These are phyloP conservation scores for Elanoides forficatus DNA, from an alignment of 2,113 vertebrate species.

Conservation along the genomic window DNA sequence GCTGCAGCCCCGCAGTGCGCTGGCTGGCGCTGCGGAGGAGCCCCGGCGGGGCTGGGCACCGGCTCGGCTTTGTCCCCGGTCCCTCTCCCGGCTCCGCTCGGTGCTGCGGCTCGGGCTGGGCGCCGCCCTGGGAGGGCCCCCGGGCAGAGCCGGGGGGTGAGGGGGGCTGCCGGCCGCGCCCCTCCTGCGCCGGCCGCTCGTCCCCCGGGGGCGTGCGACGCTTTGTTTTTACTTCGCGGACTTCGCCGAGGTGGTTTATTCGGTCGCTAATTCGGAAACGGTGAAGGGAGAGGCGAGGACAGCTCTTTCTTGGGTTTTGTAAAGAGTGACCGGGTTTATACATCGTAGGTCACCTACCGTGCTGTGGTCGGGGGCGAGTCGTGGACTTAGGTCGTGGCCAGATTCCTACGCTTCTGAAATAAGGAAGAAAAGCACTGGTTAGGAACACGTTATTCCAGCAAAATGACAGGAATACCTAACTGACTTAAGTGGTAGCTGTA, in stretches of 20 bases:
- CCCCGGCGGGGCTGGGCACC: background rate
- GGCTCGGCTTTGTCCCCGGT: background rate
- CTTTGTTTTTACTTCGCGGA: background rate
- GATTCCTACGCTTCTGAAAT: background rate
- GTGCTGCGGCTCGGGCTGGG: background rate
- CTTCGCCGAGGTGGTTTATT: accelerated
- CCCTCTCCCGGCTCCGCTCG: background rate
- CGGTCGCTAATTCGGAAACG: background rate
- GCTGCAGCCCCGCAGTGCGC: background rate
- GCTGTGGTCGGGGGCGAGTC: background rate
- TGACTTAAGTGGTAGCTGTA: background rate
- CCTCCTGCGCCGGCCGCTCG: accelerated
- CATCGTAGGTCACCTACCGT: background rate
- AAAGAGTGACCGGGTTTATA: background rate
- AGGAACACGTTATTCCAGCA: background rate
- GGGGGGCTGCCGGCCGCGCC: background rate
- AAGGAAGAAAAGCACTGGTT: background rate
- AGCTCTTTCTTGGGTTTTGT: background rate
- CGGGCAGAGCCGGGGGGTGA: background rate
- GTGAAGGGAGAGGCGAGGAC: background rate
- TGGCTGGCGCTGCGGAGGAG: background rate
- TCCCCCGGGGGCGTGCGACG: background rate
- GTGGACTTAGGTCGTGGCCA: background rate
- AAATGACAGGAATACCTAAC: background rate
- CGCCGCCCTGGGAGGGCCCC: background rate